Evolutionary conservation across 2,888 invertebrate species (phyloP), one percentile per base, ranked within the genome.

Genomic region (Taenaris catops): DNA sequence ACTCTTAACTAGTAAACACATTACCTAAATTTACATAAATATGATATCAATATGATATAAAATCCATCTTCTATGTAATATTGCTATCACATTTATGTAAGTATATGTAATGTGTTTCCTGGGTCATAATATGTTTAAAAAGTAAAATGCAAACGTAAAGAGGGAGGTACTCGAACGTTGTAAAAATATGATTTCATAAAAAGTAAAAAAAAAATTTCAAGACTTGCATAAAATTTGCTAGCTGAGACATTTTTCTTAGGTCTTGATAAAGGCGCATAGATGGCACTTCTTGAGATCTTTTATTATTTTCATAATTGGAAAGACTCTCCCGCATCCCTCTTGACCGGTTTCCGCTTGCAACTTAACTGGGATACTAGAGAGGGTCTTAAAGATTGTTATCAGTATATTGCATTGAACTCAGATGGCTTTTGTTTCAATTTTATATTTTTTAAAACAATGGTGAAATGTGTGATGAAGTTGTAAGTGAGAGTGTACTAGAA

Each of bases 231-330:
- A 39, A 28, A 35, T 28, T 25, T 29, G 38, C 38, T 12, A 20
- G 25, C 21, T 20, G 16, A 25, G 34, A 8, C 25, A 28, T 25
- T 36, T 38, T 34, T 39, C 34, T 34, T 29, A 19, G 34, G 23
- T 31, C 31, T 40, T 26, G 40, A 34, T 31, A 27, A 33, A 40
- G 26, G 18, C 27, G 34, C 40, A 34, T 34, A 40, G 42, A 35
- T 35, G 38, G 39, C 25, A 31, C 36, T 40, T 43, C 43, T 43
- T 40, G 24, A 24, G 43, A 43, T 34, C 36, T 43, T 37, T 37
- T 40, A 40, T 40, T 37, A 43, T 43, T 40, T 40, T 40, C 37
- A 40, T 43, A 43, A 43, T 43, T 43, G 43, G 43, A 40, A 34
- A 43, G 43, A 40, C 43, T 37, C 43, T 43, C 31, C 40, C 41